Conservation (phyloP, 35 echinoderm and acorn worm species). For the Patiria miniata region DNA sequence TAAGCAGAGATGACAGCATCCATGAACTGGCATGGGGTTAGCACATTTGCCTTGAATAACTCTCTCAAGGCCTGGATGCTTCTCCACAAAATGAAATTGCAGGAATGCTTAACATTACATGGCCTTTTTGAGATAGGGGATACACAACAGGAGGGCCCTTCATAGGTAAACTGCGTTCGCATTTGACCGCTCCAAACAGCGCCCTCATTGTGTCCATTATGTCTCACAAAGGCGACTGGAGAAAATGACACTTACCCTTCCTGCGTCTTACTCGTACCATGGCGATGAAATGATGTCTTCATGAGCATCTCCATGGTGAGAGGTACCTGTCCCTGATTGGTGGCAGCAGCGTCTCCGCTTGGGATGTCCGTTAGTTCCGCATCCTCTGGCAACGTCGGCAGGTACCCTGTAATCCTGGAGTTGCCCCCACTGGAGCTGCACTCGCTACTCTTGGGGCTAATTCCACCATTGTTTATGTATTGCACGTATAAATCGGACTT, state of each 20-base stretch:
- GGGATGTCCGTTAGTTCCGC: slow-evolving; percentile 76
- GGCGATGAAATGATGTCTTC: slow-evolving; percentile 60
- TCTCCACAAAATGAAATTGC: no score
- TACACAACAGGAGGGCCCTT: no score
- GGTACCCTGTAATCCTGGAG: slow-evolving; percentile 53
- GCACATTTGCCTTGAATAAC: no score
- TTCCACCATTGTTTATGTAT: slow-evolving; percentile 95
- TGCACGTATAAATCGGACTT: slow-evolving; percentile 98
- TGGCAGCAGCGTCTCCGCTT: slow-evolving; percentile 13
- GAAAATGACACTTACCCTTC: slow-evolving; percentile 62
- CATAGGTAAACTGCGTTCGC: no score
- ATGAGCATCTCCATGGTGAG: slow-evolving; percentile 78
- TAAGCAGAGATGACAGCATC: no score
- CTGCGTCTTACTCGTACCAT: slow-evolving; percentile 57
- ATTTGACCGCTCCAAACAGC: no score
- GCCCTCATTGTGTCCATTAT: no score
- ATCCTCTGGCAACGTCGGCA: slow-evolving; percentile 90
- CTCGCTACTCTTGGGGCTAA: slow-evolving; percentile 78
- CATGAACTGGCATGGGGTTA: no score
- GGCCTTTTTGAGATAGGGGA: no score
- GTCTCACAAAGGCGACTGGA: no score
- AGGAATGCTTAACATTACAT: no score
- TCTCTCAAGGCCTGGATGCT: no score
- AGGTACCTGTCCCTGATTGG: slow-evolving; percentile 41
- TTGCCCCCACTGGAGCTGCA: slow-evolving; percentile 77